Percentiles rank a stretch among this genome's conserved stretches.
Evolutionary conservation across 2,888 invertebrate genomes (phyloP).

Genomic region (Diabrotica balteata): DNA sequence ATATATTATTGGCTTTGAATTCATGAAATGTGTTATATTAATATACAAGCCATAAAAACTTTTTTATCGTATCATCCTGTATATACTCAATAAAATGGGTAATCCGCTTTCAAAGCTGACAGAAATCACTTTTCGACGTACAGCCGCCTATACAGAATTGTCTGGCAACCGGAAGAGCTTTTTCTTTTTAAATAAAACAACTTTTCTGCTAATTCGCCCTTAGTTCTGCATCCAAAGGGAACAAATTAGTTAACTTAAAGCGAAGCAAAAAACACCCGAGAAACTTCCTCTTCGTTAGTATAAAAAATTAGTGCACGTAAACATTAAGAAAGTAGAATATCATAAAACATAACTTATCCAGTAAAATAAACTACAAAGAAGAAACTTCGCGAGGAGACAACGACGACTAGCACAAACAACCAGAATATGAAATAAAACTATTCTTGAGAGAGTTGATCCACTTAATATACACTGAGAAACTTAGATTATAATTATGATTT

Average conservation of each 20-base stretch:
- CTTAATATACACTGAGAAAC: not conserved
- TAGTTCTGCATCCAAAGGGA: slow-evolving; percentile 14
- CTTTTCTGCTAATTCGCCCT: slow-evolving; percentile 15
- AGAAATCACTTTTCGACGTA: slow-evolving; percentile 2
- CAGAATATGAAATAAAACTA: slow-evolving; percentile 50
- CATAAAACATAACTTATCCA: slow-evolving; percentile 45
- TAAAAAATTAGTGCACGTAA: slow-evolving; percentile 37
- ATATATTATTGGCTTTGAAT: too few species aligned
- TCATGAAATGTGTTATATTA: too few species aligned
- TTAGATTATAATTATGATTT: too few species aligned
- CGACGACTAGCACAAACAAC: slow-evolving; percentile 39
- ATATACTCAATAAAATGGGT: slow-evolving; percentile 3
- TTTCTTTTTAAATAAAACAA: slow-evolving; percentile 17
- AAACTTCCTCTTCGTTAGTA: slow-evolving; percentile 28
- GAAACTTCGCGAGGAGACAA: slow-evolving; percentile 37
- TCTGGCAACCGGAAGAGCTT: slow-evolving; percentile 10
- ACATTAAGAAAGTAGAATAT: slow-evolving; percentile 45
- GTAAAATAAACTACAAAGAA: slow-evolving; percentile 44
- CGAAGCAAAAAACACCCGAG: slow-evolving; percentile 17
- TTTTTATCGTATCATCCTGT: not conserved
- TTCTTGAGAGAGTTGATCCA: slow-evolving; percentile 41
- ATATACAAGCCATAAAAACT: too few species aligned
- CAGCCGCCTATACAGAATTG: slow-evolving; percentile 17
- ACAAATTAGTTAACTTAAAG: slow-evolving; percentile 32
- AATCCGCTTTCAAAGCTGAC: slow-evolving; percentile 7